These are phyloP conservation scores for Pogonomyrmex californicus DNA, from an alignment of 1,140 invertebrate genomes.

Conservation along the genomic window DNA sequence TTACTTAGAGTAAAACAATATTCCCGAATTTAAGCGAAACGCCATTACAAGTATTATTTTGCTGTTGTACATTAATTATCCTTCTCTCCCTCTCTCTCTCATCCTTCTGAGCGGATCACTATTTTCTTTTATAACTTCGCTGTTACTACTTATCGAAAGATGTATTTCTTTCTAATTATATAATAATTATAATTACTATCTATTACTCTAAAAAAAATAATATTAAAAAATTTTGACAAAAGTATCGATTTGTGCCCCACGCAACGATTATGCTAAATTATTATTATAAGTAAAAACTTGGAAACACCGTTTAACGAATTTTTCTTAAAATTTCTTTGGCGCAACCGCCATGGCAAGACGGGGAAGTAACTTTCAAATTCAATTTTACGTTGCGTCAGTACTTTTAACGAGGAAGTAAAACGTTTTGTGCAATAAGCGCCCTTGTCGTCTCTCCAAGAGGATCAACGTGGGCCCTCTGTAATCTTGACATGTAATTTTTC, in stretches of 20 bases:
- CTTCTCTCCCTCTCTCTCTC: background rate
- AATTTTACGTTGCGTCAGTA: conserved; percentile 55
- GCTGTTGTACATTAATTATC: background rate
- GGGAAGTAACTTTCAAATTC: conserved; percentile 57
- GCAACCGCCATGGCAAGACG: conserved; percentile 36
- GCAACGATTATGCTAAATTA: conserved; percentile 44
- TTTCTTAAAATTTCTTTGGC: conserved; percentile 47
- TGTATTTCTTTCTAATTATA: background rate
- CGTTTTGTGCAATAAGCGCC: conserved; percentile 53
- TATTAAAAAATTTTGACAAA: background rate
- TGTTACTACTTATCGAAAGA: background rate
- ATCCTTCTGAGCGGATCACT: background rate
- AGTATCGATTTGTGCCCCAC: conserved; percentile 18
- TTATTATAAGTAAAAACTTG: conserved; percentile 41
- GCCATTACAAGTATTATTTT: background rate
- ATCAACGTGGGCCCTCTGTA: conserved; percentile 49
- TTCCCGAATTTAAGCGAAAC: background rate
- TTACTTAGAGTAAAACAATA: background rate
- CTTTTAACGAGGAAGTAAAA: conserved; percentile 59
- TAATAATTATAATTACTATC: background rate
- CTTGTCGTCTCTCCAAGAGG: conserved; percentile 44
- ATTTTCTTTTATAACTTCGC: background rate
- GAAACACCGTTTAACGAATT: conserved; percentile 53
- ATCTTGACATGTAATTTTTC: conserved; percentile 50
- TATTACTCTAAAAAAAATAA: background rate